A percentile compares a stretch with the other conserved stretches of the same genome.
phyloP scores from a whole-genome alignment of 2,888 invertebrate species.

The Drosophila cracens region DNA sequence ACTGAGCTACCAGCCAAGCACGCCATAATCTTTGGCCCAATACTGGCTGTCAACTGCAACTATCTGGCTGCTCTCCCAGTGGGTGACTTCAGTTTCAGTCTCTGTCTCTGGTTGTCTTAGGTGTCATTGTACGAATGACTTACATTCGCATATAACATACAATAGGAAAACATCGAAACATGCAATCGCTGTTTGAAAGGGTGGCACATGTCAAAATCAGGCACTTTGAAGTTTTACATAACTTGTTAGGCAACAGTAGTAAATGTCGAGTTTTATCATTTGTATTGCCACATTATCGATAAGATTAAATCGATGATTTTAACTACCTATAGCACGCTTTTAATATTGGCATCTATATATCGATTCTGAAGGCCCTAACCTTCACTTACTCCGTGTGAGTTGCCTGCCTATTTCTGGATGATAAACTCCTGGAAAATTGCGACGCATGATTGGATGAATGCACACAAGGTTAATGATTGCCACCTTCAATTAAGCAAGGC shows the following conservation, averaged over 20 bases:
- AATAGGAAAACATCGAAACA: conserved; percentile 3
- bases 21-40: conserved; percentile 44
- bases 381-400: conserved; percentile 11
- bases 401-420: conserved; percentile 37
- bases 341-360: conserved; percentile 21
- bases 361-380: conserved; percentile 24
- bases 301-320: neutral
- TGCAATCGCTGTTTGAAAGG: conserved; percentile 11
- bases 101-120: conserved; percentile 16
- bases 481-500: conserved; percentile 40
- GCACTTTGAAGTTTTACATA: conserved; percentile 3
- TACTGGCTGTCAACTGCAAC: conserved; percentile 12
- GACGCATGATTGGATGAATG: conserved; percentile 53
- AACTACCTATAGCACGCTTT: neutral
- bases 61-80: conserved; percentile 3
- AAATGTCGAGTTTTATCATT: neutral
- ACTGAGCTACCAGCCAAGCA: conserved; percentile 20
- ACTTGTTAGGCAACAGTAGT: neutral
- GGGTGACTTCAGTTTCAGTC: conserved; percentile 3
- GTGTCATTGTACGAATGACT: conserved; percentile 75
- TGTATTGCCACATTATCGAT: neutral
- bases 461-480: conserved; percentile 53
- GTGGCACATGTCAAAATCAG: conserved; percentile 5
- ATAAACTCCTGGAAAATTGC: conserved; percentile 12
- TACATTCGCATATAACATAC: conserved; percentile 49